Evolutionary conservation across 2,113 vertebrate genomes (phyloP).

Genomic region (Patagioenas fasciata): DNA sequence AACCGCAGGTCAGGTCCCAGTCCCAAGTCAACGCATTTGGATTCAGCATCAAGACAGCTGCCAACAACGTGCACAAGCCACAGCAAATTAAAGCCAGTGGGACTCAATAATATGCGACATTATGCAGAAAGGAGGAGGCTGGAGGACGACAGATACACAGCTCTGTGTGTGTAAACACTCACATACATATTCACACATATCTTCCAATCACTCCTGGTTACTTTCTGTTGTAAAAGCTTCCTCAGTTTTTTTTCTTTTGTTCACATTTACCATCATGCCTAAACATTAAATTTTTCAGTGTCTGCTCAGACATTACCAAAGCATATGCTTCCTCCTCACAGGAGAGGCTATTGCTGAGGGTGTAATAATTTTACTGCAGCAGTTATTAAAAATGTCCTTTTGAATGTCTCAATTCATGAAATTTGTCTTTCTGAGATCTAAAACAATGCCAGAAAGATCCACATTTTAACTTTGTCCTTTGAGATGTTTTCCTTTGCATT

Average conservation of each 20-base stretch:
- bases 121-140: not conserved
- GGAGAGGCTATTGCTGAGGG: not conserved
- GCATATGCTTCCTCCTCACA: not conserved
- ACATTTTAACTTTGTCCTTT: not conserved
- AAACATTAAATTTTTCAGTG: not conserved
- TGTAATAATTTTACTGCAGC: not conserved
- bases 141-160: not conserved
- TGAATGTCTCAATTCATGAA: not conserved
- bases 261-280: not conserved
- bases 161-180: not conserved
- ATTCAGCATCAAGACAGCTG: not conserved
- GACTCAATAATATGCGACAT: not conserved
- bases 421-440: not conserved
- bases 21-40: accelerated
- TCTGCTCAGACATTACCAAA: not conserved
- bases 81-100: not conserved
- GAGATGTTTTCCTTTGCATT: not conserved
- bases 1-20: accelerated
- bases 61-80: not conserved
- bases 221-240: not conserved
- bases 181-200: not conserved
- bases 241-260: not conserved
- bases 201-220: not conserved
- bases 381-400: not conserved
- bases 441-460: not conserved